Evolutionary conservation across 2,797 vertebrate species (phyloP).

Genomic region (Semaprochilodus insignis): DNA sequence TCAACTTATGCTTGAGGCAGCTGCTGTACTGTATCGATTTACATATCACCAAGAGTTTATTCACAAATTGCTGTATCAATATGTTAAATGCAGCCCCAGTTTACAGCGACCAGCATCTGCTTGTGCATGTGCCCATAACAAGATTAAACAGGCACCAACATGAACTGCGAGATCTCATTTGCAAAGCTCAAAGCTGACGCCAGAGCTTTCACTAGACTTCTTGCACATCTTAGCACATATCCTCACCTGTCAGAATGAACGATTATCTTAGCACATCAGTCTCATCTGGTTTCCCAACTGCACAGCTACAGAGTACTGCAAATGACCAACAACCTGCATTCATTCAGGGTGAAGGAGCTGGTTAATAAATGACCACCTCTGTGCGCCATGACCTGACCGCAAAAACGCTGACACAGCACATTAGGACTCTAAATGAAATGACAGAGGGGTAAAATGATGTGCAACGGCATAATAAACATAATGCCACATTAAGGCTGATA

Average conservation of each 20-base stretch:
- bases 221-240: conserved; percentile 59
- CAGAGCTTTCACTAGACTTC: conserved; percentile 53
- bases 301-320: conserved; percentile 44
- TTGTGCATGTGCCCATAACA: conserved; percentile 58
- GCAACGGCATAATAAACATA: conserved; percentile 43
- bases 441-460: conserved; percentile 43
- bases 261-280: conserved; percentile 47
- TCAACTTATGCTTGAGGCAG: too few relatives aligned
- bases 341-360: conserved; percentile 30
- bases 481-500: conserved; percentile 28
- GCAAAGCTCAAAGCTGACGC: conserved; percentile 51
- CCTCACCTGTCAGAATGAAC: conserved; percentile 60
- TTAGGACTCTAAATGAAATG: conserved; percentile 44
- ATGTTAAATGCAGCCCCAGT: conserved; percentile 21
- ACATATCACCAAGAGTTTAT: neutral
- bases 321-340: conserved; percentile 34
- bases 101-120: conserved; percentile 50
- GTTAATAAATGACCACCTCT: conserved; percentile 55
- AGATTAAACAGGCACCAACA: conserved; percentile 56
- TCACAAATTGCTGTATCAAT: neutral
- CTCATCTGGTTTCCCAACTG: conserved; percentile 46
- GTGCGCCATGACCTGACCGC: conserved; percentile 1
- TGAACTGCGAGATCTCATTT: conserved; percentile 32
- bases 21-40: neutral
- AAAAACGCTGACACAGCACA: conserved; percentile 33